Conservation (phyloP, 2,888 invertebrate species). For the Dasysyrphus tricinctus region DNA sequence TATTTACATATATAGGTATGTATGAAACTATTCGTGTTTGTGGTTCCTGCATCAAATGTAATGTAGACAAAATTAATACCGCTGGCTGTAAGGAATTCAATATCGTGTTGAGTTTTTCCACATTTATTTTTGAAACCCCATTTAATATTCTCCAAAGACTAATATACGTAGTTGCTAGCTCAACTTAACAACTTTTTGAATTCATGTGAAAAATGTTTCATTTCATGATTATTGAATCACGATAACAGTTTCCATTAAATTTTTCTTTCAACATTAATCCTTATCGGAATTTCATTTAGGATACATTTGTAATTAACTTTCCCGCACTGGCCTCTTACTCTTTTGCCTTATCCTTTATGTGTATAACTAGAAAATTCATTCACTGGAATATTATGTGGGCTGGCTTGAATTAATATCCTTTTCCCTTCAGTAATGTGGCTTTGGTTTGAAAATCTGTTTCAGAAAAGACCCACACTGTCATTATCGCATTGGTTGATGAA, state of each 20-base stretch:
- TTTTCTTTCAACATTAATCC: conserved; percentile 25
- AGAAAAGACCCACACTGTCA: not conserved
- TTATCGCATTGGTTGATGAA: not conserved
- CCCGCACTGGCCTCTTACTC: not conserved
- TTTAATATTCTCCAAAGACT: no score
- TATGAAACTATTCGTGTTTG: no score
- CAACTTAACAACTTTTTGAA: no score
- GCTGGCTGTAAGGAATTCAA: no score
- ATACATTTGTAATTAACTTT: conserved; percentile 39
- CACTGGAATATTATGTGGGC: not conserved
- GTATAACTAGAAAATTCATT: not conserved
- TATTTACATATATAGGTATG: no score
- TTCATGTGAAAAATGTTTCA: not conserved
- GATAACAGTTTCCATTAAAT: conserved; percentile 8
- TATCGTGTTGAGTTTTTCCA: no score
- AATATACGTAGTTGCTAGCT: no score
- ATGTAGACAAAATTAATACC: no score
- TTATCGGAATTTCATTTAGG: conserved; percentile 29
- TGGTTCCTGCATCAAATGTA: no score
- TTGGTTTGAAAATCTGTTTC: conserved; percentile 18
- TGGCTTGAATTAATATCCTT: conserved; percentile 12
- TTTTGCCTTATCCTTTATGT: conserved; percentile 8
- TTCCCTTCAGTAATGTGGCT: not conserved
- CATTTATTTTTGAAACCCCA: no score
- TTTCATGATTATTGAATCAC: not conserved